These are phyloP conservation scores for Brotula barbata DNA, from an alignment of 2,797 vertebrate genomes.

Conservation along the genomic window DNA sequence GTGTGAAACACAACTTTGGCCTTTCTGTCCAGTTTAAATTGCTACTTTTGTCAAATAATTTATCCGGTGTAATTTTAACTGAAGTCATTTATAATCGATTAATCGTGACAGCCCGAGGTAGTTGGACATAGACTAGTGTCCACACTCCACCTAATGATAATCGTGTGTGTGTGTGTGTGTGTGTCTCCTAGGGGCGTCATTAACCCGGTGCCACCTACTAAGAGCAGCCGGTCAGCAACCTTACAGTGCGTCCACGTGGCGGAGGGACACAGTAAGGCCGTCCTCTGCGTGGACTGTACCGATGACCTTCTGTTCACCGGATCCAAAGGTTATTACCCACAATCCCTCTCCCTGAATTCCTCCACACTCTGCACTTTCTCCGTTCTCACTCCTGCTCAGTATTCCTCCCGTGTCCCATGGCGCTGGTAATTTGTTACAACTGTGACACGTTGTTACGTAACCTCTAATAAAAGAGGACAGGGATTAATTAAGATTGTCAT, in stretches of 20 bases:
- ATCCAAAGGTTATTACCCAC: constrained; percentile 87
- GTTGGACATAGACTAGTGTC: too few relatives aligned
- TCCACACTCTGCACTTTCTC: neutral
- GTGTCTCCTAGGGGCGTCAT: constrained; percentile 88
- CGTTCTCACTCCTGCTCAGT: neutral
- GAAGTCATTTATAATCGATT: too few relatives aligned
- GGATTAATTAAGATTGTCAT: constrained; percentile 40
- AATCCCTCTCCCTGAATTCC: constrained; percentile 3
- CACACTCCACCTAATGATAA: neutral
- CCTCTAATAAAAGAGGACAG: constrained; percentile 43
- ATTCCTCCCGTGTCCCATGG: neutral
- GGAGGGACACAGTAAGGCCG: constrained; percentile 95
- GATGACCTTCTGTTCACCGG: constrained; percentile 98
- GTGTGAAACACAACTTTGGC: too few relatives aligned
- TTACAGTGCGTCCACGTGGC: constrained; percentile 91
- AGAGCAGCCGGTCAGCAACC: constrained; percentile 76
- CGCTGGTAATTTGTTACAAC: constrained; percentile 28
- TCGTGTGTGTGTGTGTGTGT: neutral
- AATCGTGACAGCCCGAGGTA: too few relatives aligned
- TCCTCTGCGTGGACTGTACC: constrained; percentile 94
- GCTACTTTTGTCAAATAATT: too few relatives aligned
- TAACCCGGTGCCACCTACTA: constrained; percentile 86
- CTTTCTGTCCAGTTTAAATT: too few relatives aligned
- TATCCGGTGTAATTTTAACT: too few relatives aligned
- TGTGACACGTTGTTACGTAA: constrained; percentile 26